Conservation (phyloP, 2,888 invertebrate genomes). For the Parascotia fuliginaria region DNA sequence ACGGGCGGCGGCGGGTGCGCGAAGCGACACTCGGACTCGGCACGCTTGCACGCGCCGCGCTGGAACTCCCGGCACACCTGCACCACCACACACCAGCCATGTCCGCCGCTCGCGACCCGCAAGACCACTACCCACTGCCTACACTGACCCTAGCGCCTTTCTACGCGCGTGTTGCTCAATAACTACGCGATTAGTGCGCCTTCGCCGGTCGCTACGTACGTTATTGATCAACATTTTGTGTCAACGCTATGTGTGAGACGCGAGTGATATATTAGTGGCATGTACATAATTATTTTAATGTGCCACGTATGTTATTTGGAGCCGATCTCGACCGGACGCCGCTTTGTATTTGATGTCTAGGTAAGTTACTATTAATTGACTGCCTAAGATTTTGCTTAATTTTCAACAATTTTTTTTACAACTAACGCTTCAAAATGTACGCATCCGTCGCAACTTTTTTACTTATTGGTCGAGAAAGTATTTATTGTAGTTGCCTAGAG, state of each 20-base stretch:
- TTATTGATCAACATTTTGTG: slow-evolving; percentile 13
- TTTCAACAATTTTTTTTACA: slow-evolving; percentile 8
- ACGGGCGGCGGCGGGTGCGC: slow-evolving; percentile 99
- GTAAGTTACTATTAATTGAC: slow-evolving; percentile 19
- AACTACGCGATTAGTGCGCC: slow-evolving; percentile 29
- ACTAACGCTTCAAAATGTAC: slow-evolving; percentile 50
- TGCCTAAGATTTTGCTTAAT: slow-evolving; percentile 15
- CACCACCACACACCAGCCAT: slow-evolving; percentile 84
- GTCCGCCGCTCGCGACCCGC: slow-evolving; percentile 64
- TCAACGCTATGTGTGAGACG: slow-evolving; percentile 13
- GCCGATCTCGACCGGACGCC: slow-evolving; percentile 76
- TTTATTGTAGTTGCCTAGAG: slow-evolving; percentile 26
- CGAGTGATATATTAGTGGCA: slow-evolving; percentile 19
- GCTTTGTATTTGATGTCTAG: slow-evolving; percentile 54
- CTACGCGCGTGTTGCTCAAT: slow-evolving; percentile 33
- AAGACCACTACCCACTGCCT: slow-evolving; percentile 40
- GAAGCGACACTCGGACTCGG: slow-evolving; percentile 99
- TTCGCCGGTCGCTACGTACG: slow-evolving; percentile 32
- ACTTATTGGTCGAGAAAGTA: slow-evolving; percentile 27
- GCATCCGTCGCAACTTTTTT: slow-evolving; percentile 79
- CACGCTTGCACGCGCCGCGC: slow-evolving; percentile 99
- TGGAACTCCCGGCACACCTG: slow-evolving; percentile 99
- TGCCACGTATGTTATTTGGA: slow-evolving; percentile 27
- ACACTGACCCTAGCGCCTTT: slow-evolving; percentile 31
- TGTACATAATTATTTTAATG: slow-evolving; percentile 17